phyloP scores from a whole-genome alignment of 2,113 vertebrate species.

The Pipa parva region DNA sequence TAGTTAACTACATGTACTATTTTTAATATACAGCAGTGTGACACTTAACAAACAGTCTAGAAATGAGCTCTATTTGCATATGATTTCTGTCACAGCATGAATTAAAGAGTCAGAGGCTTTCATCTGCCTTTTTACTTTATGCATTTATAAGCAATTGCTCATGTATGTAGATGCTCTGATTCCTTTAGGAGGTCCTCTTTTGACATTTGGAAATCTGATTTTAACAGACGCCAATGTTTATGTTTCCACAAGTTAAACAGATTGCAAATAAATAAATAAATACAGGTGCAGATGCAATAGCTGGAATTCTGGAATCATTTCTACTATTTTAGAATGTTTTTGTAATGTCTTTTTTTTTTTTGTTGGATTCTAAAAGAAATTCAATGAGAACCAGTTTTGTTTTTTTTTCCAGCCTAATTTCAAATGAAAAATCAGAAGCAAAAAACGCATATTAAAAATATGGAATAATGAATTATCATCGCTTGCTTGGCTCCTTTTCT shows the following conservation, averaged over 20 bases:
- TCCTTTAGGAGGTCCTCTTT: slow-evolving; percentile 42
- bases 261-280: too few species aligned
- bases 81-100: slow-evolving; percentile 61
- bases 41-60: slow-evolving; percentile 63
- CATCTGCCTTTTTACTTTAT: slow-evolving; percentile 56
- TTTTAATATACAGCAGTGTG: slow-evolving; percentile 58
- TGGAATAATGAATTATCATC: too few species aligned
- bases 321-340: too few species aligned
- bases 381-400: too few species aligned
- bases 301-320: too few species aligned
- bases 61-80: slow-evolving; percentile 62
- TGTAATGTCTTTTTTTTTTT: too few species aligned
- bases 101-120: slow-evolving; percentile 58
- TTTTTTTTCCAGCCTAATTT: too few species aligned
- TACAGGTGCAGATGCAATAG: too few species aligned
- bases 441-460: too few species aligned
- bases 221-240: slow-evolving; percentile 31
- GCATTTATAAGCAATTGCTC: slow-evolving; percentile 48
- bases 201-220: slow-evolving; percentile 40
- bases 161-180: slow-evolving; percentile 31
- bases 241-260: slow-evolving; percentile 29
- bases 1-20: slow-evolving; percentile 55
- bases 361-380: too few species aligned
- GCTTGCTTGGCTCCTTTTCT: too few species aligned
- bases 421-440: too few species aligned